Conservation (phyloP, 2,797 vertebrate genomes). For the Phataginus tricuspis region DNA sequence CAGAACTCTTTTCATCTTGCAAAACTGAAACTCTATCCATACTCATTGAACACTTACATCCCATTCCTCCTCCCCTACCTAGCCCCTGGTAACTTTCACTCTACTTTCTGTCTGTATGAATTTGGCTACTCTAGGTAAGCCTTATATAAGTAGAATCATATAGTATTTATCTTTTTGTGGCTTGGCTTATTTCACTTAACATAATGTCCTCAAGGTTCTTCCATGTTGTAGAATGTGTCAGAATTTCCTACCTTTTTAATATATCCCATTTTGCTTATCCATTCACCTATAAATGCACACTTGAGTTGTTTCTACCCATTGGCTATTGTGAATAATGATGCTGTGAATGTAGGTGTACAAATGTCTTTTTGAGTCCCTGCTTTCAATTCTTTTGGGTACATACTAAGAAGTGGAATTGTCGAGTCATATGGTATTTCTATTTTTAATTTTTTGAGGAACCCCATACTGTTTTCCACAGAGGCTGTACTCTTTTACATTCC, state of each 20-base stretch:
- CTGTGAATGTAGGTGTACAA: background rate
- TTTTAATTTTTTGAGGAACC: background rate
- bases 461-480: background rate
- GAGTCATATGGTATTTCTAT: background rate
- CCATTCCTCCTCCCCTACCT: rapidly evolving
- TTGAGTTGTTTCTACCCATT: background rate
- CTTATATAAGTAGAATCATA: background rate
- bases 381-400: background rate
- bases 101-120: background rate
- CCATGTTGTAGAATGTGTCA: background rate
- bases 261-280: background rate
- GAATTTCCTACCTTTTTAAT: background rate
- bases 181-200: background rate
- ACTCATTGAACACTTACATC: background rate
- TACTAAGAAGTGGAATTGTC: background rate
- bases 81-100: background rate
- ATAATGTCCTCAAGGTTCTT: background rate
- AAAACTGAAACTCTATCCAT: background rate
- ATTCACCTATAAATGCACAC: background rate
- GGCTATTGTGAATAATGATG: background rate
- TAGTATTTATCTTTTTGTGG: background rate
- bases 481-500: background rate
- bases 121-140: background rate
- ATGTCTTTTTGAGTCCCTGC: background rate
- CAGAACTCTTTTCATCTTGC: background rate